These are phyloP conservation scores for Orthonevra nobilis DNA, from an alignment of 2,888 invertebrate genomes.

Conservation along the genomic window DNA sequence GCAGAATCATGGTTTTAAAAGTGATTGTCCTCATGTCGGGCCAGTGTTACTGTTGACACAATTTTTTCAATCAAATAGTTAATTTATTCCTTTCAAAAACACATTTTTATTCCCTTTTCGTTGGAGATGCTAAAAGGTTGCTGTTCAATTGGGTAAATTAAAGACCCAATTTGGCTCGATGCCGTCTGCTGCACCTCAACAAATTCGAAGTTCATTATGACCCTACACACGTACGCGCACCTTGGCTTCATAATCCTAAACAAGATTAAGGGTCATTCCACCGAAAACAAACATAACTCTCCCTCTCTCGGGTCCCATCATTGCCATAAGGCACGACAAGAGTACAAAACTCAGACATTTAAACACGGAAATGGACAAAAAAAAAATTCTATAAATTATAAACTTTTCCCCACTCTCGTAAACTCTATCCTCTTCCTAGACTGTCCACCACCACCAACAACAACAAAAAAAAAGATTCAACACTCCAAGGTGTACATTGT, in stretches of 20 bases:
- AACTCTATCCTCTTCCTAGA: too few species aligned
- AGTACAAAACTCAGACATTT: conserved; percentile 7
- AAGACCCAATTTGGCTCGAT: too few species aligned
- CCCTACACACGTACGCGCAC: conserved; percentile 5
- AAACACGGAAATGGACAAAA: neutral
- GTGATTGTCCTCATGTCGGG: too few species aligned
- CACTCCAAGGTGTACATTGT: conserved; percentile 44
- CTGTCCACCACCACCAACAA: neutral
- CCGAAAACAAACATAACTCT: neutral
- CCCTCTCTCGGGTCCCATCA: conserved; percentile 15
- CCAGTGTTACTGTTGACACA: too few species aligned
- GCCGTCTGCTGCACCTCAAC: too few species aligned
- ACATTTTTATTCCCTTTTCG: too few species aligned
- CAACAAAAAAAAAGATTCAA: conserved; percentile 10
- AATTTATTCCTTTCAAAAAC: too few species aligned
- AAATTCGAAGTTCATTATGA: neutral
- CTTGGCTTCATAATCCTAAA: conserved; percentile 21
- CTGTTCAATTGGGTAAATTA: too few species aligned
- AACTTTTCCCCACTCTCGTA: conserved; percentile 9
- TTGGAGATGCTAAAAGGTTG: too few species aligned
- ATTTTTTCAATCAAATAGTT: too few species aligned
- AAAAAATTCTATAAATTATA: conserved; percentile 34
- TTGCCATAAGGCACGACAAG: conserved; percentile 21
- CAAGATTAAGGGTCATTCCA: conserved; percentile 35
- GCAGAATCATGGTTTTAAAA: too few species aligned